Evolutionary conservation across 1,140 invertebrate genomes (phyloP), one percentile per base, ranked within the genome.

Genomic region (Brevipalpus yothersi): DNA sequence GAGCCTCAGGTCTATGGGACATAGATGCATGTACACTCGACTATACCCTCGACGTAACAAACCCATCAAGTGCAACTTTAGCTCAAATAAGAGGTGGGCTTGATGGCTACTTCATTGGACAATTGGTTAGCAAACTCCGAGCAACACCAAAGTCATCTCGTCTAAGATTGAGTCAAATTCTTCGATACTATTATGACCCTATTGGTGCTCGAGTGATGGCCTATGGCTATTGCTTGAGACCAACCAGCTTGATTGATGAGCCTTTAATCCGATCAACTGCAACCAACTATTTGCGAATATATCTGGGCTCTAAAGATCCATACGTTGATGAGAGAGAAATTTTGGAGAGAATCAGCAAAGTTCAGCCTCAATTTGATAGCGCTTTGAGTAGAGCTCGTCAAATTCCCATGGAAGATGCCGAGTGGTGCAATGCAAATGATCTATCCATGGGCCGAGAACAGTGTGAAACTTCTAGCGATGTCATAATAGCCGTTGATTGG

Each of bases 21-120:
- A 31, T 21, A 31, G 17, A 10, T 17, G 39, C 40, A 21, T 63
- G 62, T 60, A 17, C 45, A 17, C 59, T 41, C 5, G 23, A 62
- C 31, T 63, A 62, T 41, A 40, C 42, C n/a, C 31, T 62, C 1
- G 39, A 39, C 10, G 21, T 39, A 9, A 15, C 23, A 5, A 41
- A 55, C 2, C 53, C 23, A 12, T 40, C 53, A 39, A 31, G 15
- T 13, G 53, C 53, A 11, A 58, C 62, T 17, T 40, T 42, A 15
- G 62, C 62, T 17, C 41, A 63, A 40, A 49, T 63, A 23, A 19
- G 53, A 15, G 62, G 62, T 12, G 60, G 45, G 4, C 23, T 63
- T 21, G 62, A 63, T 60, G 62, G 62, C 9, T 60, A 58, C 51
- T 15, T 59, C 13, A 58, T 63, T 43, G 62, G 62, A n/a, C 53